Evolutionary conservation across 2,797 vertebrate genomes (phyloP).

Genomic region (Falco naumanni): DNA sequence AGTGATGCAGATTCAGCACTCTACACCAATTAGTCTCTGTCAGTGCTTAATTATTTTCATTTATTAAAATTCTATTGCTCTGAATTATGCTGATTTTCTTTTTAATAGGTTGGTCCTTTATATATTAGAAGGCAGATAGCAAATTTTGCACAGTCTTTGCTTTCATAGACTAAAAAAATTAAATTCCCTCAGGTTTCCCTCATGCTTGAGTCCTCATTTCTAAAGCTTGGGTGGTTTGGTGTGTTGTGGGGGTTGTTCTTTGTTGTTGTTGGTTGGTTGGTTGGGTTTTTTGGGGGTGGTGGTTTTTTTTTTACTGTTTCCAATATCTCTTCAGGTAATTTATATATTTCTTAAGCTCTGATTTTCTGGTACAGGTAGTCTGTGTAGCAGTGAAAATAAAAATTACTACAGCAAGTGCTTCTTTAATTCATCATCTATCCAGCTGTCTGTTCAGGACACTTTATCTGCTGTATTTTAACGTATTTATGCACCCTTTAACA

Average conservation of each 20-base stretch:
- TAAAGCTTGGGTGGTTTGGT: not conserved
- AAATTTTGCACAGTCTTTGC: not conserved
- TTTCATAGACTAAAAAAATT: not conserved
- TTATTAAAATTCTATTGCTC: not conserved
- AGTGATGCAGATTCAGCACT: not conserved
- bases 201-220: not conserved
- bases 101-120: not conserved
- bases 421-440: not conserved
- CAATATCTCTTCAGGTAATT: not conserved
- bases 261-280: not conserved
- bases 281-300: too few species aligned
- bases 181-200: not conserved
- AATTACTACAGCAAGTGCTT: not conserved
- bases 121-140: not conserved
- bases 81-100: not conserved
- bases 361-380: not conserved
- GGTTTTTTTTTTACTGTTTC: not conserved
- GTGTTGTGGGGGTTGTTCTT: not conserved
- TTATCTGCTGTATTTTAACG: not conserved
- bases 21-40: not conserved
- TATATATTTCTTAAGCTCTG: not conserved
- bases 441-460: not conserved
- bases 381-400: not conserved
- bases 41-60: not conserved
- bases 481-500: not conserved